phyloP scores from a whole-genome alignment of 2,113 vertebrate genomes.

The Nerophis ophidion region DNA sequence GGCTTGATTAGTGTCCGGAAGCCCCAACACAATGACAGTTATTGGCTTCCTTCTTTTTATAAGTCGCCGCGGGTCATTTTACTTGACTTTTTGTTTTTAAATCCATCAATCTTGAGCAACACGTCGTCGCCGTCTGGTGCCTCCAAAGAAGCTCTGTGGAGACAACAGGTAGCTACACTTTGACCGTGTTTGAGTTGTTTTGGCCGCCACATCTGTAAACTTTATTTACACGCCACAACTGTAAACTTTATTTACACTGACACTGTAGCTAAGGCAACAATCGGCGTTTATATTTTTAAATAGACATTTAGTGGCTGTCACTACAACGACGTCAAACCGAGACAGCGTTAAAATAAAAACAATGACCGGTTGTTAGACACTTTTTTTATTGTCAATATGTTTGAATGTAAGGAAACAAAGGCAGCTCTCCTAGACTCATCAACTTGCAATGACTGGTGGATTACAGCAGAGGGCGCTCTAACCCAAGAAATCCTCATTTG shows the following conservation, averaged over 20 bases:
- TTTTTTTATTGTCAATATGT: neutral
- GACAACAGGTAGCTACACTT: constrained; percentile 39
- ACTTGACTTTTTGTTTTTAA: neutral
- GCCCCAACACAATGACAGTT: constrained; percentile 29
- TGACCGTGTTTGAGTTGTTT: neutral
- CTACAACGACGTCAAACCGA: neutral
- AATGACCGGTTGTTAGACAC: neutral
- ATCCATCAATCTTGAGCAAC: neutral
- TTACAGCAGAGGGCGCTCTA: constrained; percentile 45
- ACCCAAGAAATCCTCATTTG: neutral
- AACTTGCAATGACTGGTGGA: constrained; percentile 14
- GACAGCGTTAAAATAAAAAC: neutral
- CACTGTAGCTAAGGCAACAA: neutral
- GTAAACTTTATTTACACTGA: neutral
- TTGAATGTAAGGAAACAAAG: neutral
- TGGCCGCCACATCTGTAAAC: neutral
- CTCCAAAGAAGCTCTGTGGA: constrained; percentile 24
- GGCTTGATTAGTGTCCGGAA: constrained; percentile 24
- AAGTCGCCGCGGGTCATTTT: neutral
- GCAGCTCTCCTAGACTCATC: neutral
- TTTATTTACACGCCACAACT: neutral
- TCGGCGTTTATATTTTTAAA: neutral
- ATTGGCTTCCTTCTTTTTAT: neutral
- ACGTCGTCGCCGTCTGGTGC: constrained; percentile 10
- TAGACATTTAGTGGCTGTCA: neutral